Conservation (phyloP, 1,140 invertebrate genomes). For the Neotoxoptera formosana region DNA sequence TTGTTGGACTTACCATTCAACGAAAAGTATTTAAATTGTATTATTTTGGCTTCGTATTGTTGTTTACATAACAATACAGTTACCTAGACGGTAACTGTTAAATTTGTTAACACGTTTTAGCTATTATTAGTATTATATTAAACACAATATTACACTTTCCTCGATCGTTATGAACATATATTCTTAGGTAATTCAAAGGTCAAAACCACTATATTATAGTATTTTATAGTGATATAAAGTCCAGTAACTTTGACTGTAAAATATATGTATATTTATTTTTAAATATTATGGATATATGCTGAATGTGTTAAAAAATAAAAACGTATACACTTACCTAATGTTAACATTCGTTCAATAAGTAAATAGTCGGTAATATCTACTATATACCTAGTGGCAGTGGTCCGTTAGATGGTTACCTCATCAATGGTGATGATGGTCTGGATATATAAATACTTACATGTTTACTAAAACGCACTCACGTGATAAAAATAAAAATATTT, state of each 20-base stretch:
- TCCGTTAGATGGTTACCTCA: too few species aligned
- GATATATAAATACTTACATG: background rate
- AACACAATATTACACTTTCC: background rate
- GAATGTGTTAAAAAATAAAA: background rate
- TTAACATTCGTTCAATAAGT: background rate
- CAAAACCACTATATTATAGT: background rate
- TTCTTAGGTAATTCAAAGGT: background rate
- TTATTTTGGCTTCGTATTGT: slow-evolving; percentile 8
- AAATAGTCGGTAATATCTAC: too few species aligned
- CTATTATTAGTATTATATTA: slow-evolving; percentile 16
- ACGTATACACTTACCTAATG: background rate
- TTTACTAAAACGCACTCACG: background rate
- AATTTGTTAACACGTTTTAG: slow-evolving; percentile 1
- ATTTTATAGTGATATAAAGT: background rate
- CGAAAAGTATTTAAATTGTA: slow-evolving; percentile 3
- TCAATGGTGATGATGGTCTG: background rate
- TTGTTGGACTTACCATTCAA: background rate
- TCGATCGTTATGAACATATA: background rate
- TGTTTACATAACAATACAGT: background rate
- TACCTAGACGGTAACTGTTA: background rate
- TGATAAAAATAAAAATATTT: background rate
- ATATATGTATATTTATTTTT: background rate
- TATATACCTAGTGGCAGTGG: too few species aligned
- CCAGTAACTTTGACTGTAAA: background rate
- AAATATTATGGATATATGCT: background rate